These are phyloP conservation scores for Steinernema feltiae DNA, from an alignment of 1,140 invertebrate genomes.

Conservation along the genomic window DNA sequence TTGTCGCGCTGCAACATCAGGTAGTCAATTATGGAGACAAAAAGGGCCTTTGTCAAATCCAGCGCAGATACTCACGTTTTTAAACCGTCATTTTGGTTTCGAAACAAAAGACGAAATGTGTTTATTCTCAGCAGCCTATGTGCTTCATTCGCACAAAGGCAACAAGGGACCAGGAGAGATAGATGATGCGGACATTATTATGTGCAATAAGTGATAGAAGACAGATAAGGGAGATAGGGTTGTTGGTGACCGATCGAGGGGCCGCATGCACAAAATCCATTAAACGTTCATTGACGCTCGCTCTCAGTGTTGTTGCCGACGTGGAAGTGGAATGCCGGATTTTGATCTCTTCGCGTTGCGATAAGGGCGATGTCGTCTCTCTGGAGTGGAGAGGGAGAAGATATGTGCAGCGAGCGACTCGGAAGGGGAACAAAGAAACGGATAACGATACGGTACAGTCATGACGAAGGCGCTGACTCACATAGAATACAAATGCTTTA, in stretches of 20 bases:
- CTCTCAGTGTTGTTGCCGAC: background rate
- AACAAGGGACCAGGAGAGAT: background rate
- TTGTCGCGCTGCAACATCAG: background rate
- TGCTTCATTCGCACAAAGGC: too few species aligned
- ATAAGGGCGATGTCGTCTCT: background rate
- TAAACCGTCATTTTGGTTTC: too few species aligned
- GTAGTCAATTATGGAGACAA: too few species aligned
- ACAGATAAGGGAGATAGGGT: background rate
- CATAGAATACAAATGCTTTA: background rate
- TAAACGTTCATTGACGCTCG: background rate
- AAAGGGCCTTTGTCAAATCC: too few species aligned
- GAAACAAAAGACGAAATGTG: too few species aligned
- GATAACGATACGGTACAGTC: background rate
- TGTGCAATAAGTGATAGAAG: background rate
- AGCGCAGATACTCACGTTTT: too few species aligned
- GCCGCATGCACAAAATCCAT: conserved; percentile 15
- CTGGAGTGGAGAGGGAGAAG: background rate
- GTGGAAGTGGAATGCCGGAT: conserved; percentile 12
- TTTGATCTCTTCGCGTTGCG: background rate
- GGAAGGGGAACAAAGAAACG: background rate
- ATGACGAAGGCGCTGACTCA: background rate
- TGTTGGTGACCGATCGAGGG: background rate
- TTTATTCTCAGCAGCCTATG: too few species aligned
- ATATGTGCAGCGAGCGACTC: background rate
- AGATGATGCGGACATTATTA: background rate